Base-by-base conservation (phyloP, 2,113 vertebrate genomes). In the Hyaena hyaena region DNA sequence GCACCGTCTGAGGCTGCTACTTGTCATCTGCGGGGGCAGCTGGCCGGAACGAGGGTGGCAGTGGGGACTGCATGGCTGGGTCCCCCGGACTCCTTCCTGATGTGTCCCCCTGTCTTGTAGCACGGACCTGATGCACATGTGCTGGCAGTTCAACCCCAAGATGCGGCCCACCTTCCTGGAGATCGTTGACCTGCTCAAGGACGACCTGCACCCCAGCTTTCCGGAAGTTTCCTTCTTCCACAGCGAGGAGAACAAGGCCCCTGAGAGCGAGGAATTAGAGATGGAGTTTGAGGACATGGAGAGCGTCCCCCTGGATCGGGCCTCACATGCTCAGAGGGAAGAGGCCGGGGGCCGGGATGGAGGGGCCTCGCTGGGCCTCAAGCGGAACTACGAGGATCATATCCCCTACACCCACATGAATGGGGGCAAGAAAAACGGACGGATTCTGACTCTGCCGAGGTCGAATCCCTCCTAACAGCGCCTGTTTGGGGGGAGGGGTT, bases 281-380 rank as follows among this genome's bases (percentile, higher is more conserved):
- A 98, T 99, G 98, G 99, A 99, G 98, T 99, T 99, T 4, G 99
- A 99, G 98, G 99, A 99, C 99, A 99, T 99, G 99, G 99, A 99
- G 98, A 99, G 99, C 96, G 99, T 99, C 94, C 99, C 99, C 16
- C 98, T 99, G 39, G 99, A 99, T 97, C 99, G 99, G 0, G 99
- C 99, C 19, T 99, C 99, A 0, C 99, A 99, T 98, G 99, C 99
- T 0, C 99, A 99, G 97, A 98, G 99, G 94, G 99, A 99, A 98
- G 99, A 99, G 92, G 98, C 88, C 0, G 98, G 99, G 96, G 98
- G 99, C 90, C 98, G 99, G 98, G 99, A 99, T 98, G 99, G 98
- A 10, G 99, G 99, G 35, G 99, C 99, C 76, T 98, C 99, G 0
- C 98, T 99, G 98, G 99, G 99, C 95, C 99, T 99, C 17, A 99